Base-by-base conservation (phyloP, 1,140 invertebrate species). In the Onthophagus taurus region DNA sequence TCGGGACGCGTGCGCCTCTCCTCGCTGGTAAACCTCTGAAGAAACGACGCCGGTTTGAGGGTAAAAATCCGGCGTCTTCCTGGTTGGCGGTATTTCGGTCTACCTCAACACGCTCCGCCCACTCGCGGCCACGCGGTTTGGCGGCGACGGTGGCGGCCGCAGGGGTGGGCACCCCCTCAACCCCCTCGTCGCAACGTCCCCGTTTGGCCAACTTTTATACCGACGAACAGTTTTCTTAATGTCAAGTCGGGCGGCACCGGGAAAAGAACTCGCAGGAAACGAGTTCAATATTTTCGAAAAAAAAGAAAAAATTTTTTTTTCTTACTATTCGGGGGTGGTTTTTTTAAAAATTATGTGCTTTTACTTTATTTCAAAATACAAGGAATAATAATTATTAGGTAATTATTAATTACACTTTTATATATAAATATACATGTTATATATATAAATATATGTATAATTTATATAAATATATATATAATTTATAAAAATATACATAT, bases 1-100 rank as follows among this genome's bases (percentile, higher is more conserved):
- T 58, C 54, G 51, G 52, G 53, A 55, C 61, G 61, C 61, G 58
- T 61, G 58, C 59, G 58, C 60, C 53, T 56, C 52, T 49, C 43
- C 49, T 56, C 49, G n/a, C 55, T 59, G 63, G 63, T 65, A 64
- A 64, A 65, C 63, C 63, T 65, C 63, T n/a, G 61, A 63, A 62
- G 63, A 63, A 63, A 64, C 61, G 61, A 61, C 61, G 58, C 57
- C 60, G 61, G 63, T 63, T 60, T 63, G 60, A 58, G 61, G 60
- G 60, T 58, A 65, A 65, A 65, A 65, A 64, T 64, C 63, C 60
- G 57, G 57, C 63, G 63, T 65, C 63, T 65, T 65, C 63, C 63
- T 65, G 63, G 63, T 65, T 65, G 63, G 63, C 53, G 63, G 63
- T 61, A 59, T 60, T 57, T 60, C 61, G 61, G 61, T 61, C 56